Base-by-base conservation (phyloP, 2,797 vertebrate species). In the Cercopithecus hamlyni region DNA sequence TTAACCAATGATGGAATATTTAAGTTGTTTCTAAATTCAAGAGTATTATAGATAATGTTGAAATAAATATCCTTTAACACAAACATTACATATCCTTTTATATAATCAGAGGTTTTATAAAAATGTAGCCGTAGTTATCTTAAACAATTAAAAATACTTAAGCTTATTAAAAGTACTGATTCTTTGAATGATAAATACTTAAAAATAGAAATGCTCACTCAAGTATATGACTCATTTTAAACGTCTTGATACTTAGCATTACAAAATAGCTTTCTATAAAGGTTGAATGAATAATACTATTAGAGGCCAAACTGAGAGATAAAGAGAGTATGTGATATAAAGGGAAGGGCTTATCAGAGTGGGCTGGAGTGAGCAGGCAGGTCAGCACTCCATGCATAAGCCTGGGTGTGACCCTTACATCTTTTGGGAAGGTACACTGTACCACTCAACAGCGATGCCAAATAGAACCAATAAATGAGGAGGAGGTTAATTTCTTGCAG, bases 131-230 rank as follows among this genome's bases (percentile, higher is more conserved):
- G 72, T 96, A 93, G 96, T 96, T 97, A 11, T 94, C 57, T 79
- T 95, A 67, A 67, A 33, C 33, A 67, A 67, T 19, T 67, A 67
- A 67, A 67, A 67, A 67, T 67, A 89, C 94, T 41, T 19, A n/a
- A n/a, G 64, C 43, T 97, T 90, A 97, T 97, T 98, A 97, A 96
- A 95, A 95, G 90, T 90, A 79, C 92, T 96, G 93, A 95, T 94
- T 95, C 93, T 95, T 55, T 36, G 94, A 91, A 92, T 90, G 92
- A 94, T 79, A 96, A 96, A 80, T 89, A 83, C 67, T 92, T 97
- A 93, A 97, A 97, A 96, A 96, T 96, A 96, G 89, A 96, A 93
- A 92, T 94, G 58, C 90, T 93, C 94, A 79, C 77, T 88, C 79
- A 88, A 94, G 52, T 97, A 88, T 92, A 88, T 96, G 90, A 94